These are phyloP conservation scores for Gortyna flavago DNA, from an alignment of 2,888 invertebrate species.

Conservation along the genomic window DNA sequence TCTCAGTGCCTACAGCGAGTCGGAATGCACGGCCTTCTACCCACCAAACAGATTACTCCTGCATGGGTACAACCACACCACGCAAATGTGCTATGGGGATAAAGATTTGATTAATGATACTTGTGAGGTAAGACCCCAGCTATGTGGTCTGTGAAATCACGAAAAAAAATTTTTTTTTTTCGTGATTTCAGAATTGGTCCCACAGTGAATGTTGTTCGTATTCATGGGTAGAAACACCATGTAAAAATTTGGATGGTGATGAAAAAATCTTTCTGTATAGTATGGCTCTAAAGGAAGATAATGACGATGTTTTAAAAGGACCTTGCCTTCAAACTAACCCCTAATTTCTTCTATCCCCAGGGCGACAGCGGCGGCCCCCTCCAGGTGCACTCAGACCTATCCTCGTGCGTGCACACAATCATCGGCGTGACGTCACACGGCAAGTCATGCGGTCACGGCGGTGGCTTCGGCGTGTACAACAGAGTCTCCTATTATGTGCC, in stretches of 20 bases:
- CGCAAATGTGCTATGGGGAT: slow-evolving; percentile 60
- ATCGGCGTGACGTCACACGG: slow-evolving; percentile 52
- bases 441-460: slow-evolving; percentile 26
- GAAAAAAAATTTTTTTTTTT: no score
- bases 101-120: slow-evolving; percentile 43
- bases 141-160: no score
- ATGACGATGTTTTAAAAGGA: neutral
- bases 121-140: slow-evolving; percentile 50
- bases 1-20: slow-evolving; percentile 20
- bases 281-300: no score
- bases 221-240: no score
- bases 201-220: no score
- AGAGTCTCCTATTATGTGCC: slow-evolving; percentile 42
- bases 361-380: slow-evolving; percentile 54
- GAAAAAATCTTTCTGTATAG: no score
- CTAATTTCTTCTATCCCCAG: neutral
- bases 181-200: no score
- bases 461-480: slow-evolving; percentile 42
- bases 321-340: neutral
- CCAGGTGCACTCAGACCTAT: slow-evolving; percentile 33
- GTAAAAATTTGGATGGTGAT: no score
- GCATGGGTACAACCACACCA: slow-evolving; percentile 42
- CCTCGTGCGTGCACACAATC: slow-evolving; percentile 28
- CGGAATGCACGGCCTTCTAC: slow-evolving; percentile 27
- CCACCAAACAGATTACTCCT: slow-evolving; percentile 23